These are phyloP conservation scores for Argynnis bischoffii DNA, from an alignment of 2,888 invertebrate genomes.

Conservation along the genomic window DNA sequence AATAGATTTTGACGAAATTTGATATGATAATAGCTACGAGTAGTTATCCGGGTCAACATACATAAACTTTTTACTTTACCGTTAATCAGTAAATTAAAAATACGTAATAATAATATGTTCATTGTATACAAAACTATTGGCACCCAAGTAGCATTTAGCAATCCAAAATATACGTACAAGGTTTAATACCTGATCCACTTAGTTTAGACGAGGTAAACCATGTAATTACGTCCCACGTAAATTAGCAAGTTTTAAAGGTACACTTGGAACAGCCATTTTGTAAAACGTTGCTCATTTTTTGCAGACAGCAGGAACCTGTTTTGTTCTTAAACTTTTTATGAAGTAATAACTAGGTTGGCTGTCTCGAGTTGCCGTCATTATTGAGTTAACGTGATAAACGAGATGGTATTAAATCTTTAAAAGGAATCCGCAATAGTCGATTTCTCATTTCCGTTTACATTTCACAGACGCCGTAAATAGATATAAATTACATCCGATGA, in stretches of 20 bases:
- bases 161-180: conserved; percentile 2
- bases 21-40: too few species aligned
- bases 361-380: conserved; percentile 37
- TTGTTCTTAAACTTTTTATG: conserved; percentile 40
- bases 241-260: conserved; percentile 39
- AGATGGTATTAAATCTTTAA: conserved; percentile 34
- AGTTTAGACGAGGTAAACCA: conserved; percentile 33
- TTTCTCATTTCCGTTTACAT: conserved; percentile 39
- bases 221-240: conserved; percentile 41
- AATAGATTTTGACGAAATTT: too few species aligned
- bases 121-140: too few species aligned
- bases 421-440: conserved; percentile 36
- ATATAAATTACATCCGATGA: conserved; percentile 21
- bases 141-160: background rate
- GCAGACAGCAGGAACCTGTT: conserved; percentile 41
- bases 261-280: conserved; percentile 46
- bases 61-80: too few species aligned
- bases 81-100: too few species aligned
- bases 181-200: conserved; percentile 35
- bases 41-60: too few species aligned
- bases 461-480: conserved; percentile 31
- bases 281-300: conserved; percentile 39
- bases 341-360: conserved; percentile 34
- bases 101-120: too few species aligned
- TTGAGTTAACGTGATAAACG: conserved; percentile 37